A percentile compares a stretch with the other conserved stretches of the same genome.
Conservation (phyloP, 64 coral and sea anemone species). For the Exaiptasia diaphana region DNA sequence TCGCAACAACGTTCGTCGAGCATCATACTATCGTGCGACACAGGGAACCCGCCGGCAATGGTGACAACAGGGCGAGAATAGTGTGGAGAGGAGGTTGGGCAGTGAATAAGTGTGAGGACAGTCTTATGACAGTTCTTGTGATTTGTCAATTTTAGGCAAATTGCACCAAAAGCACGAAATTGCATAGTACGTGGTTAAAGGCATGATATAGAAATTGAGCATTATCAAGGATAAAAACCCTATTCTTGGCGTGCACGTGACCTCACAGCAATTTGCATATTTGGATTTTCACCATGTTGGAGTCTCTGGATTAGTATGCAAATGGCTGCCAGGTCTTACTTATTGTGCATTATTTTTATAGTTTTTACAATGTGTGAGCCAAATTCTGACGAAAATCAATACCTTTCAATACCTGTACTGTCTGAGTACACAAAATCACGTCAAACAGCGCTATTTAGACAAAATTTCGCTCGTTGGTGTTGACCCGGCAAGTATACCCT, state of each 20-base stretch:
- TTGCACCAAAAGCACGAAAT: background rate
- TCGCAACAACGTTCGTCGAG: too few relatives aligned
- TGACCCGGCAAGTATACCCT: slow-evolving; percentile 12
- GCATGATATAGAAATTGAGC: background rate
- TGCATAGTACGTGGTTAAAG: slow-evolving; percentile 11
- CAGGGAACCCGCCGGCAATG: background rate
- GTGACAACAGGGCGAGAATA: background rate
- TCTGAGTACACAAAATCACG: slow-evolving; percentile 13
- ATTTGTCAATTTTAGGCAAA: background rate
- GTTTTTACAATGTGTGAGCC: background rate
- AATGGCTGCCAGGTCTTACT: background rate
- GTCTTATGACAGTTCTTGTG: background rate
- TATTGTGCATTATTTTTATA: background rate
- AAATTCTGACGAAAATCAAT: background rate
- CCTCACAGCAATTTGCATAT: background rate
- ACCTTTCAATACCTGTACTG: background rate
- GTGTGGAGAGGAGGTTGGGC: background rate
- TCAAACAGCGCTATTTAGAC: slow-evolving; percentile 36
- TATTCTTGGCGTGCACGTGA: background rate
- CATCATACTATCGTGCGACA: too few relatives aligned
- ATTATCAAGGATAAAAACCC: background rate
- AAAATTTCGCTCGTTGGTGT: slow-evolving; percentile 53
- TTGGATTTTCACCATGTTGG: slow-evolving; percentile 33
- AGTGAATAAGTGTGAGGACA: background rate
- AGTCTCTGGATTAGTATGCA: slow-evolving; percentile 16